phyloP scores from a whole-genome alignment of 2,113 vertebrate genomes.

The Taurulus bubalis region DNA sequence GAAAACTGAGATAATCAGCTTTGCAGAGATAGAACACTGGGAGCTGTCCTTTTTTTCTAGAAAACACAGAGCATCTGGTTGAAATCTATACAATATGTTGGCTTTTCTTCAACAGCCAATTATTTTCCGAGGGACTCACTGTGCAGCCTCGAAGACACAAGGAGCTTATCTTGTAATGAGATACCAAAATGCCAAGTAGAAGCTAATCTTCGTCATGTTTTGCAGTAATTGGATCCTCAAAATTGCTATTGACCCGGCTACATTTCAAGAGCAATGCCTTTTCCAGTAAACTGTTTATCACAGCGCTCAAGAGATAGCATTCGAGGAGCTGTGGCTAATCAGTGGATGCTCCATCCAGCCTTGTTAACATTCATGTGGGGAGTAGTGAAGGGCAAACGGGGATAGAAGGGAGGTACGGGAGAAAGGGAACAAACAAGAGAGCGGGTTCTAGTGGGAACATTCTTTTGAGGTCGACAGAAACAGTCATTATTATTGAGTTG shows the following conservation, averaged over 20 bases:
- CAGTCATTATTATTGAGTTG: background rate
- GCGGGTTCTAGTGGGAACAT: slow-evolving; percentile 34
- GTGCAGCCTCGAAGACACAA: slow-evolving; percentile 17
- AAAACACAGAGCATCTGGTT: slow-evolving; percentile 38
- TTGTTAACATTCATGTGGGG: slow-evolving; percentile 63
- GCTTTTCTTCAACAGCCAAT: slow-evolving; percentile 54
- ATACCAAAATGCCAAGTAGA: slow-evolving; percentile 39
- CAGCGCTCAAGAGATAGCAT: slow-evolving; percentile 28
- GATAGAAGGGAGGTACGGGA: background rate
- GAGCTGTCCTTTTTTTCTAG: background rate
- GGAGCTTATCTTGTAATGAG: slow-evolving; percentile 57
- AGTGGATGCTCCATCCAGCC: slow-evolving; percentile 35
- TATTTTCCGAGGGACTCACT: slow-evolving; percentile 48
- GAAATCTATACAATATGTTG: slow-evolving; percentile 53
- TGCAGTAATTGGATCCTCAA: slow-evolving; percentile 44
- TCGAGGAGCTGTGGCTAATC: slow-evolving; percentile 51
- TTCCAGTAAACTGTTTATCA: slow-evolving; percentile 53
- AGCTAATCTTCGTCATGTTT: slow-evolving; percentile 53
- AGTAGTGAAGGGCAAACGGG: slow-evolving; percentile 19
- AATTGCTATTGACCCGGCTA: slow-evolving; percentile 33
- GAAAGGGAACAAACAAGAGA: slow-evolving; percentile 26
- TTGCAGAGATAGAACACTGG: slow-evolving; percentile 7
- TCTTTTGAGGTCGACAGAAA: background rate
- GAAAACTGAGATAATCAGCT: slow-evolving; percentile 12
- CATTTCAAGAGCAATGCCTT: slow-evolving; percentile 32